Percentiles rank a stretch among this genome's conserved stretches.
These are phyloP conservation scores for Selenia dentaria DNA, from an alignment of 2,888 invertebrate genomes.

Conservation along the genomic window DNA sequence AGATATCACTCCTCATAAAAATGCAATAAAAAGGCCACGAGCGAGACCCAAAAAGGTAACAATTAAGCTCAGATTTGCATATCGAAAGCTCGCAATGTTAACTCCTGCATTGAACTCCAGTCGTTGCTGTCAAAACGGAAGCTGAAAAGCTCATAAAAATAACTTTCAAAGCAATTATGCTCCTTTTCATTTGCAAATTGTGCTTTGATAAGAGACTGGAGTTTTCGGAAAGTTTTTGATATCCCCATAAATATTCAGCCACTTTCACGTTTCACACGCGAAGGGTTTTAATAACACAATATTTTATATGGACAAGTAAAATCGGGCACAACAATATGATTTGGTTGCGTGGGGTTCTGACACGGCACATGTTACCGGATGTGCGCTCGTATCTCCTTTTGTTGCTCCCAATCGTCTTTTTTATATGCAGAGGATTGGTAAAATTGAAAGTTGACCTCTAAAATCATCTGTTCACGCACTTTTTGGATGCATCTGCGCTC, in stretches of 20 bases:
- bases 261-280: slow-evolving; percentile 65
- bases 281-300: slow-evolving; percentile 52
- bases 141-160: slow-evolving; percentile 51
- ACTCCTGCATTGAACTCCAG: slow-evolving; percentile 47
- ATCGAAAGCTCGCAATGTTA: slow-evolving; percentile 54
- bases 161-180: slow-evolving; percentile 67
- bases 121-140: slow-evolving; percentile 47
- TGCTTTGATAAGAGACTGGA: slow-evolving; percentile 51
- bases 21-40: slow-evolving; percentile 34
- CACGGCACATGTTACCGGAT: slow-evolving; percentile 42
- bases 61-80: slow-evolving; percentile 50
- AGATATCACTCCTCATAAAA: slow-evolving; percentile 30
- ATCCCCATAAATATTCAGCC: slow-evolving; percentile 71
- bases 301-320: slow-evolving; percentile 44
- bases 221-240: slow-evolving; percentile 54
- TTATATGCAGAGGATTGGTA: slow-evolving; percentile 58
- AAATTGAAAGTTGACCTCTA: slow-evolving; percentile 68
- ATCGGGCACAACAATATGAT: slow-evolving; percentile 38
- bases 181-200: slow-evolving; percentile 56
- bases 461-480: slow-evolving; percentile 17
- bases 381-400: slow-evolving; percentile 50
- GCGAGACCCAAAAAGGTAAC: slow-evolving; percentile 40
- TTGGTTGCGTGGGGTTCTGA: slow-evolving; percentile 46
- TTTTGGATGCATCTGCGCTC: slow-evolving; percentile 32
- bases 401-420: slow-evolving; percentile 59